phyloP scores from a whole-genome alignment of 2,113 vertebrate genomes.

The Tamias sibiricus region DNA sequence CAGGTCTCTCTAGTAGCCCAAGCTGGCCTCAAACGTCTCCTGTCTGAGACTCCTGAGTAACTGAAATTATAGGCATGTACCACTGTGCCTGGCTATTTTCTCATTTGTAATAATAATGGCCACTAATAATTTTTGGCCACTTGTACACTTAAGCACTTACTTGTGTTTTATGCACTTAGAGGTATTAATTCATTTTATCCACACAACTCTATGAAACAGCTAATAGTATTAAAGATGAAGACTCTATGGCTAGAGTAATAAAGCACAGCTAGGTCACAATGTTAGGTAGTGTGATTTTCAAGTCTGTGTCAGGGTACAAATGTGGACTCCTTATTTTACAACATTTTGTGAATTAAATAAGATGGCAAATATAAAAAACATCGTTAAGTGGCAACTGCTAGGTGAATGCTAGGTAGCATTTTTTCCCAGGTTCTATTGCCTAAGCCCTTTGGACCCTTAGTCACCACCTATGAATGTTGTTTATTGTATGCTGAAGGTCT shows the following conservation, averaged over 20 bases:
- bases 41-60: background rate
- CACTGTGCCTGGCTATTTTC: no score
- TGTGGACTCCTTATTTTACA: background rate
- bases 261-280: background rate
- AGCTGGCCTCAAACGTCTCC: background rate
- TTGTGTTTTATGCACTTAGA: background rate
- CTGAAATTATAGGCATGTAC: background rate
- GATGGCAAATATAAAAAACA: conserved; percentile 18
- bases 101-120: conserved; percentile 2
- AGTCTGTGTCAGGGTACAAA: background rate
- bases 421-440: background rate
- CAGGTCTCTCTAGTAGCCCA: no score
- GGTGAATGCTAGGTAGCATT: background rate
- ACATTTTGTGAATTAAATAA: conserved; percentile 55
- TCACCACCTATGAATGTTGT: conserved; percentile 11
- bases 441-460: conserved; percentile 9
- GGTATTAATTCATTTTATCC: conserved; percentile 27
- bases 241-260: background rate
- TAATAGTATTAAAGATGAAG: conserved; percentile 44
- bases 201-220: background rate
- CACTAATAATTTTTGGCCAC: background rate
- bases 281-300: conserved; percentile 6
- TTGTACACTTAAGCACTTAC: background rate
- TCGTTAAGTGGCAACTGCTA: background rate
- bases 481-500: conserved; percentile 36